Evolutionary conservation across 2,797 vertebrate genomes (phyloP), one percentile per base, ranked within the genome.

Genomic region (Mergus octosetaceus): DNA sequence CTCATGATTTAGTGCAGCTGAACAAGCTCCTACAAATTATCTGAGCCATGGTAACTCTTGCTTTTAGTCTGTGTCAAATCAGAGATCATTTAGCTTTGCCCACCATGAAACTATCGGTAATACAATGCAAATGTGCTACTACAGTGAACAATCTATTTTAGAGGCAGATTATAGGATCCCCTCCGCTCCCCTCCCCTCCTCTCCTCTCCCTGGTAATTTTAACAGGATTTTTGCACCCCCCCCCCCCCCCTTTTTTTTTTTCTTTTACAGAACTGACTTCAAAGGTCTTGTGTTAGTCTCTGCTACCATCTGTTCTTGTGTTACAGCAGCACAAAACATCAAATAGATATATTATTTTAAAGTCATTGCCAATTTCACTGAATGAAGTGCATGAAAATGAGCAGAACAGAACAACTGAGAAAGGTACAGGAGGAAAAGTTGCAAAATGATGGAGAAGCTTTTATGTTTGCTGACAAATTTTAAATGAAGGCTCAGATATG

Each of bases 401-500:
- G 34, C 66, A 66, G 88, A 85, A 28, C 38, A 72, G 41, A 78
- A 78, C 60, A 90, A 69, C 36, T 1, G n/a, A 85, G 60, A 75
- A 71, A 69, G 34, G 76, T 66, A 32, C 43, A n/a, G 66, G 38
- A 81, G 5, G 8, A 56, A 85, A 66, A 85, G 54, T 5, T 89
- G 22, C 14, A 83, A 92, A 79, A 75, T 70, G 18, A 82, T 51
- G 34, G 49, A 86, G 43, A 58, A 58, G 11, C 27, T 88, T 89
- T 96, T 74, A 56, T 89, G 13, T 71, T 93, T 89, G 62, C 81
- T 97, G 92, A 87, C 93, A 93, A 92, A 72, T 47, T 92, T 95
- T 95, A 93, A 93, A 86, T 78, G 36, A 87, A 90, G 97, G 79
- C 71, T 87, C 83, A 87, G 68, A 49, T 74, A n/a, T 47, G 21